These are phyloP conservation scores for Lasiommata megera DNA, from an alignment of 2,888 invertebrate genomes.

Conservation along the genomic window DNA sequence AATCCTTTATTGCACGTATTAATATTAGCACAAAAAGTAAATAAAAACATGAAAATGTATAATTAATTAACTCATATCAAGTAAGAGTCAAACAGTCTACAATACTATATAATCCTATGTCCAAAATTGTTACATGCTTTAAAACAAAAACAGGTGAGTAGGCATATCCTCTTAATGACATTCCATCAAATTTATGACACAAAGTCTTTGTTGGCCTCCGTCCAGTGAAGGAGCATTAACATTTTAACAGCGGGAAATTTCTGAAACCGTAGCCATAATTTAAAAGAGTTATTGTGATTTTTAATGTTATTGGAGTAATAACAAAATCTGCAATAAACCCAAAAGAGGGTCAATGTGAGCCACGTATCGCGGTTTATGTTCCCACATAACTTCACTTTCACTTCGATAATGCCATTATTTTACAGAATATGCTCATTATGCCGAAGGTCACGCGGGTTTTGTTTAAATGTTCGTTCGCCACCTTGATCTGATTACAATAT, in stretches of 20 bases:
- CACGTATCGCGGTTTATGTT: constrained; percentile 2
- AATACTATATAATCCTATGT: no score
- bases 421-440: background rate
- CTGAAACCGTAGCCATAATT: background rate
- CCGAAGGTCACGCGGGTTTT: background rate
- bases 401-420: background rate
- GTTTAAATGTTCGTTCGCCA: constrained; percentile 1
- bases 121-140: no score
- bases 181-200: no score
- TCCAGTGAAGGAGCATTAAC: background rate
- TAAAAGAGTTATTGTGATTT: constrained; percentile 8
- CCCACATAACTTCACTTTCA: background rate
- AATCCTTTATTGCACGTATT: no score
- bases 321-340: constrained; percentile 7
- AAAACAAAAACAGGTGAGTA: no score
- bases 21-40: no score
- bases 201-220: background rate
- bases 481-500: constrained; percentile 4
- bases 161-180: no score
- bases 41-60: no score
- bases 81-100: no score
- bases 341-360: constrained; percentile 12
- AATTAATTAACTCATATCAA: no score
- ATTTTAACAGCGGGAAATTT: constrained; percentile 4
- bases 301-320: constrained; percentile 9